Base-by-base conservation (phyloP, 1,140 invertebrate species). In the Nylanderia fulva region DNA sequence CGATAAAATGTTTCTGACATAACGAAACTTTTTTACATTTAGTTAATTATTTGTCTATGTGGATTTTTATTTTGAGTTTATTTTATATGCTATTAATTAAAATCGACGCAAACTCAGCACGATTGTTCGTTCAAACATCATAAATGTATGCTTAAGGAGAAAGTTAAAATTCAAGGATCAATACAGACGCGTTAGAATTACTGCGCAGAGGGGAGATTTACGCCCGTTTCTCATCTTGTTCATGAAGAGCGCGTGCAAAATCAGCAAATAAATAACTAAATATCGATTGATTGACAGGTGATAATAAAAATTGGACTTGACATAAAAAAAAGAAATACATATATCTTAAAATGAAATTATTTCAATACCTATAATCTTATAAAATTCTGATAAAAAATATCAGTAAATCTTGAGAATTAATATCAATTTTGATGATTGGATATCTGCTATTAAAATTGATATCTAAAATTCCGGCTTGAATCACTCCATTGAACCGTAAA, bases 161-260 rank as follows among this genome's bases (percentile, higher is more conserved):
- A 84, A 84, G 42, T 75, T 74, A 64, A 76, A 75, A 75, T 75
- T 84, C 82, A 63, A 84, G 54, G 71, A 84, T 84, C 69, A 52
- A 84, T 84, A 74, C 58, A 27, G 33, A 39, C 42, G 52, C 77
- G 36, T 72, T 82, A 71, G 21, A 52, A 27, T 61, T 42, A 21
- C 42, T 15, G 69, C 18, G 29, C 36, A 24, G 45, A 29, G 18
- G 54, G 29, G 42, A 63, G 9, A 42, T 58, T 75, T 56, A 3
- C 21, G 24, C 71, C 42, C 45, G 56, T 39, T 42, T 71, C 42
- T 4, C 36, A 72, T 58, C 54, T 33, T 27, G 42, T 54, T 42
- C 15, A 36, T 58, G 7, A 13, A n/a, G 11, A 48, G 15, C 45
- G 15, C 29, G 29, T 27, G 27, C 8, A 69, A 69, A n/a, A 18